Percentiles rank a stretch among this genome's conserved stretches.
phyloP scores from a whole-genome alignment of 2,797 vertebrate genomes.

The Peromyscus aztecus region DNA sequence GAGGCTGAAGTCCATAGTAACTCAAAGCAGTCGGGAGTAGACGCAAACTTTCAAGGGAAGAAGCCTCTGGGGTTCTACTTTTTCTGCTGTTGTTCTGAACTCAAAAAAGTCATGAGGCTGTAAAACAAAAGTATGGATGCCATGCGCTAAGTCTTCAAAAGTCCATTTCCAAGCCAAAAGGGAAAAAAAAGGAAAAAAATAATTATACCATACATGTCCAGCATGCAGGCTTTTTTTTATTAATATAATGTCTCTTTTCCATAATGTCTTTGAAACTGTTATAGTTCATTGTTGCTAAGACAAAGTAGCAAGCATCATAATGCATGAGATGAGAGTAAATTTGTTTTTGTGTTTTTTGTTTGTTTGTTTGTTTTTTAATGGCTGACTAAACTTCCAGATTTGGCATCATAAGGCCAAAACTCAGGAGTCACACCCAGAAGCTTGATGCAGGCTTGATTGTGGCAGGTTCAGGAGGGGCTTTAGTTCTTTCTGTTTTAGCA shows the following conservation, averaged over 20 bases:
- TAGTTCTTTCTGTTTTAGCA: slow-evolving; percentile 88
- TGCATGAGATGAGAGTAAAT: slow-evolving; percentile 97
- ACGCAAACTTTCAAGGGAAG: slow-evolving; percentile 91
- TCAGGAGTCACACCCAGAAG: slow-evolving; percentile 90
- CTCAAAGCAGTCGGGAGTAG: slow-evolving; percentile 92
- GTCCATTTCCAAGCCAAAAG: slow-evolving; percentile 95
- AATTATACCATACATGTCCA: slow-evolving; percentile 98
- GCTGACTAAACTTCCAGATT: slow-evolving; percentile 94
- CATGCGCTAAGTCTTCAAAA: slow-evolving; percentile 97
- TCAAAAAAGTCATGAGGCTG: slow-evolving; percentile 97
- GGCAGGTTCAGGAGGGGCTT: slow-evolving; percentile 90
- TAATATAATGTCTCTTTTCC: slow-evolving; percentile 94
- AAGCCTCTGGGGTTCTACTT: slow-evolving; percentile 93
- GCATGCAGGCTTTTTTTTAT: slow-evolving; percentile 97
- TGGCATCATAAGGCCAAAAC: slow-evolving; percentile 91
- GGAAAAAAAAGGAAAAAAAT: slow-evolving; percentile 84
- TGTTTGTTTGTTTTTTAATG: slow-evolving; percentile 86
- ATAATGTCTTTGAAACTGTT: slow-evolving; percentile 93
- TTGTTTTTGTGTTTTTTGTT: slow-evolving; percentile 58
- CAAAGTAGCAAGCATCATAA: slow-evolving; percentile 94
- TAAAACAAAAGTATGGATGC: slow-evolving; percentile 95
- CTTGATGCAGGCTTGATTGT: slow-evolving; percentile 92
- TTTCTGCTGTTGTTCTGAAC: slow-evolving; percentile 88
- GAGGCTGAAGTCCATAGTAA: slow-evolving; percentile 92
- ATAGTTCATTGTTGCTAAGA: slow-evolving; percentile 94